Base-by-base conservation (phyloP, 2,888 invertebrate genomes). In the Amorpha juglandis region DNA sequence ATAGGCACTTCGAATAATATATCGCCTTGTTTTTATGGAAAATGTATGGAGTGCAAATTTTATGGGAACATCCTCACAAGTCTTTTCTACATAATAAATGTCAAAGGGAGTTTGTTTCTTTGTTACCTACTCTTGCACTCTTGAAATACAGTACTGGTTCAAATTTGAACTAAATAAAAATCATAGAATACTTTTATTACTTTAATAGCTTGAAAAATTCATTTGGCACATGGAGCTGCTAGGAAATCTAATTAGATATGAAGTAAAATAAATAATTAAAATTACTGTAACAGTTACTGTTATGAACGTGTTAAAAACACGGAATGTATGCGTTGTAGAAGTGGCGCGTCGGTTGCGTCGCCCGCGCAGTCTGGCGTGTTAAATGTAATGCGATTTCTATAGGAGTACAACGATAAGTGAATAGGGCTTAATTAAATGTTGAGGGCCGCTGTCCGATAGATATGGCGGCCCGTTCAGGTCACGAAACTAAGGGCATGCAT, bases 351-450 rank as follows among this genome's bases (percentile, higher is more conserved):
- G 27, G 27, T 4, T 4, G 74, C 80, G 73, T 80, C 83, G 83
- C 80, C 76, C 73, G 83, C 79, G 80, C 83, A 82, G 68, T 74
- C 77, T 73, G 82, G 78, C 89, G 84, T 88, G 83, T 65, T 83
- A 87, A 87, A 86, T 83, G 78, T 82, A 83, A 86, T 85, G 79
- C 78, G 87, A 89, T 89, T 81, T 78, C 78, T 88, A 87, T 85
- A 79, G 82, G 83, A 88, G 86, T 83, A 83, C 79, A 84, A 78
- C 77, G 88, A 89, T 89, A 90, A 88, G 80, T 90, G 89, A 92
- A 91, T 92, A 89, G 87, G 78, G 74, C 74, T 87, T 91, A 92
- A 91, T 92, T 92, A 92, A 85, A 85, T 76, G 76, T 75, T 53
- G 80, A 85, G 87, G 84, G 86, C 77, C 80, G 75, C 71, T 81